Evolutionary conservation across 2,113 vertebrate species (phyloP), one percentile per base, ranked within the genome.

Genomic region (Rhinogobius similis): DNA sequence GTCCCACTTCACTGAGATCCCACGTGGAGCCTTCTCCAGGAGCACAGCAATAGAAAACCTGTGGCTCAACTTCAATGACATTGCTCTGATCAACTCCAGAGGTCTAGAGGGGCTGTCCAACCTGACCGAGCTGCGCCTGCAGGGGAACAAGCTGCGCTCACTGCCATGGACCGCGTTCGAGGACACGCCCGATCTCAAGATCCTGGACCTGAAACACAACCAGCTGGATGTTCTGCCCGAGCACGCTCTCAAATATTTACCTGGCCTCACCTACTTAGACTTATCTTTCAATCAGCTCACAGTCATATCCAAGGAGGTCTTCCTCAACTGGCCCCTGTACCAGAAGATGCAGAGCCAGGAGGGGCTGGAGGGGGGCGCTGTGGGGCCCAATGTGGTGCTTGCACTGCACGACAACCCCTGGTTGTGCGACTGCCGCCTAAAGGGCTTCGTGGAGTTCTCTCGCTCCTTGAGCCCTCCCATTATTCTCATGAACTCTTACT

Each of bases 41-140:
- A 72, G 89, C 0, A 87, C 88, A 63, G 86, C 81, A 16, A 90
- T 98, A 89, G 92, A 96, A 80, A 94, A 94, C 62, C 89, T 99
- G 72, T 97, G 97, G 96, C 87, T 98, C 56, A 97, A 96, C 87
- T 99, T 98, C 79, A 96, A 96, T 72, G 91, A 96, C 20, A 92
- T 98, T 71, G 95, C 94, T 0, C 83, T 96, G 41, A 96, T 98
- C 79, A 94, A 96, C 59, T 87, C 90, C 1, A 95, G 91, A 75
- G 93, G 94, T 65, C 79, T 97, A 72, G 91, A 95, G 61, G 91
- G 93, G 62, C 80, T 97, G 52, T 80, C 71, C 0, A 89, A 91
- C 77, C 73, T 98, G 68, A 94, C 92, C 3, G 96, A 98, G 81
- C 89, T 97, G 53, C 93, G 95, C 27, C 84, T 98, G 68, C 94